These are phyloP conservation scores for Pungitius pungitius DNA, from an alignment of 2,113 vertebrate species.

Conservation along the genomic window DNA sequence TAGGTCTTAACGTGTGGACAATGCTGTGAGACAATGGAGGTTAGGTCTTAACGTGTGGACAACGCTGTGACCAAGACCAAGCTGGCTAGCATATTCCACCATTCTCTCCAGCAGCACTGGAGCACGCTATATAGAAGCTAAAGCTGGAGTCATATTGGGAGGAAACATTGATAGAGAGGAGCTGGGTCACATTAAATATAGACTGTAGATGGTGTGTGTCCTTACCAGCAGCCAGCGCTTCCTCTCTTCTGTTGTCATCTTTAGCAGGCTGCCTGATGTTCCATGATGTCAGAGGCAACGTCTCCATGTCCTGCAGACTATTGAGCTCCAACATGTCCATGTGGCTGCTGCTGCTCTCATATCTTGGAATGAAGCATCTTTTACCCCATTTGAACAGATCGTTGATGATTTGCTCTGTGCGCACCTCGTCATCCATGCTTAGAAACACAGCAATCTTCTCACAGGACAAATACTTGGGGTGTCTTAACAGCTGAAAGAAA, in stretches of 20 bases:
- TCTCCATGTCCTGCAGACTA: constrained; percentile 84
- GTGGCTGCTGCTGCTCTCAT: constrained; percentile 81
- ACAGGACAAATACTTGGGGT: constrained; percentile 85
- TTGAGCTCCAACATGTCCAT: constrained; percentile 94
- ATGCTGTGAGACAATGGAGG: too few relatives aligned
- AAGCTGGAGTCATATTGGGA: too few relatives aligned
- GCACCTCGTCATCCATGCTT: constrained; percentile 92
- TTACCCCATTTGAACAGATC: constrained; percentile 87
- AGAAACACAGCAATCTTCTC: constrained; percentile 89
- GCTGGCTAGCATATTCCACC: too few relatives aligned
- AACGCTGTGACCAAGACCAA: too few relatives aligned
- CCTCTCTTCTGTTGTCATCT: constrained; percentile 82
- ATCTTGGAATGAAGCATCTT: constrained; percentile 91
- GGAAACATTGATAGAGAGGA: too few relatives aligned
- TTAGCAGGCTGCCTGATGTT: constrained; percentile 89
- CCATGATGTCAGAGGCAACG: constrained; percentile 89
- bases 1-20: too few relatives aligned
- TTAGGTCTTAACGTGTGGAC: too few relatives aligned
- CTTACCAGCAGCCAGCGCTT: constrained; percentile 87
- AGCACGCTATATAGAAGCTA: too few relatives aligned
- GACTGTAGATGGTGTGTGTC: not conserved
- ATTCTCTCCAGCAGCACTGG: too few relatives aligned
- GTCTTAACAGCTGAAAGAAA: constrained; percentile 82
- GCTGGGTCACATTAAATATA: too few relatives aligned
- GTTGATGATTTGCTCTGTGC: constrained; percentile 87